Percentiles rank a stretch among this genome's conserved stretches.
Evolutionary conservation across 2,113 vertebrate species (phyloP).

Genomic region (Dascyllus trimaculatus): DNA sequence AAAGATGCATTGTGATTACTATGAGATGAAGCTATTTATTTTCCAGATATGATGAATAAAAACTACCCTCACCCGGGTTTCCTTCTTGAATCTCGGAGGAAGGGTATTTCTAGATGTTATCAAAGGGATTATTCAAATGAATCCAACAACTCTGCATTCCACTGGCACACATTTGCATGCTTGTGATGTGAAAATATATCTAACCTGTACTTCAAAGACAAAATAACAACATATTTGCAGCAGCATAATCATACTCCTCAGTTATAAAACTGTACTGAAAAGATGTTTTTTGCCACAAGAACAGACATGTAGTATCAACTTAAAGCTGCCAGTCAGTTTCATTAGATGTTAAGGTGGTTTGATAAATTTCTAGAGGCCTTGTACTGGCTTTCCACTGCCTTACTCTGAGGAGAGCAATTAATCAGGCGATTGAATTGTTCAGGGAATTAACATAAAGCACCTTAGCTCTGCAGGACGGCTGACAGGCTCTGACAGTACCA

Average conservation of each 20-base stretch:
- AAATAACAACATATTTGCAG: constrained; percentile 18
- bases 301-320: not conserved
- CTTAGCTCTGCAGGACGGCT: constrained; percentile 58
- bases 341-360: constrained; percentile 48
- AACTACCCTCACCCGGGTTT: constrained; percentile 50
- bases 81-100: constrained; percentile 46
- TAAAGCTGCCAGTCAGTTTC: constrained; percentile 8
- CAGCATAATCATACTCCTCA: not conserved
- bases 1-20: constrained; percentile 62
- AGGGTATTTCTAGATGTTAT: constrained; percentile 46
- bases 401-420: constrained; percentile 69
- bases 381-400: constrained; percentile 50
- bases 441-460: constrained; percentile 77
- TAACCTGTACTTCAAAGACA: constrained; percentile 40
- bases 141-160: constrained; percentile 13
- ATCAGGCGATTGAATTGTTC: constrained; percentile 78
- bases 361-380: constrained; percentile 53
- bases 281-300: not conserved
- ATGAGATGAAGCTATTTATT: constrained; percentile 71
- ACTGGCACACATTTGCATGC: constrained; percentile 59
- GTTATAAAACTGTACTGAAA: not conserved
- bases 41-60: constrained; percentile 76
- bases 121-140: constrained; percentile 66
- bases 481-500: constrained; percentile 57
- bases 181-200: constrained; percentile 51